Evolutionary conservation across 2,113 vertebrate genomes (phyloP).

Genomic region (Mustela lutreola): DNA sequence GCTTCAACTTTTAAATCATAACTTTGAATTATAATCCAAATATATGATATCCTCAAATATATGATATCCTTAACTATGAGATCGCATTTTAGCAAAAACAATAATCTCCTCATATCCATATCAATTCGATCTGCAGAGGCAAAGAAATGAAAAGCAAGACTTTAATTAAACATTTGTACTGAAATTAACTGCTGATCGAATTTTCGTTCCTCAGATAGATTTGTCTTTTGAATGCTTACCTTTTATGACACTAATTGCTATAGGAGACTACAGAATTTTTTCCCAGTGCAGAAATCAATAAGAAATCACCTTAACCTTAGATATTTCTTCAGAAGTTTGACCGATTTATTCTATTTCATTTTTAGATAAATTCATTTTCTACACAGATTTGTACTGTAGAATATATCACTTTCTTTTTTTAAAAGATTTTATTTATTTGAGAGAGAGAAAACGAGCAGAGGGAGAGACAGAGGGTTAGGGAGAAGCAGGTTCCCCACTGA

Average conservation of each 20-base stretch:
- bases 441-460: neutral
- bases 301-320: neutral
- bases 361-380: neutral
- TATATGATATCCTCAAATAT: too few relatives aligned
- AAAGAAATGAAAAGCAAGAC: constrained; percentile 7
- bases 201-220: neutral
- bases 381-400: neutral
- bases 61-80: constrained; percentile 4
- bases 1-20: neutral
- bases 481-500: neutral
- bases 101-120: neutral
- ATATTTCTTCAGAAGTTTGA: constrained; percentile 18
- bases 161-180: neutral
- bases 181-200: neutral
- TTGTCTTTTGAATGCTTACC: neutral
- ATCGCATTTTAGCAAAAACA: neutral
- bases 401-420: neutral
- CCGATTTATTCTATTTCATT: neutral
- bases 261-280: neutral
- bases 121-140: neutral
- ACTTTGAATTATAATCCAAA: neutral
- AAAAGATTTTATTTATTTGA: neutral
- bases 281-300: neutral
- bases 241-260: neutral
- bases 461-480: too few relatives aligned